Evolutionary conservation across 2,113 vertebrate genomes (phyloP), one percentile per base, ranked within the genome.

Genomic region (Chlorodrepanis virens): DNA sequence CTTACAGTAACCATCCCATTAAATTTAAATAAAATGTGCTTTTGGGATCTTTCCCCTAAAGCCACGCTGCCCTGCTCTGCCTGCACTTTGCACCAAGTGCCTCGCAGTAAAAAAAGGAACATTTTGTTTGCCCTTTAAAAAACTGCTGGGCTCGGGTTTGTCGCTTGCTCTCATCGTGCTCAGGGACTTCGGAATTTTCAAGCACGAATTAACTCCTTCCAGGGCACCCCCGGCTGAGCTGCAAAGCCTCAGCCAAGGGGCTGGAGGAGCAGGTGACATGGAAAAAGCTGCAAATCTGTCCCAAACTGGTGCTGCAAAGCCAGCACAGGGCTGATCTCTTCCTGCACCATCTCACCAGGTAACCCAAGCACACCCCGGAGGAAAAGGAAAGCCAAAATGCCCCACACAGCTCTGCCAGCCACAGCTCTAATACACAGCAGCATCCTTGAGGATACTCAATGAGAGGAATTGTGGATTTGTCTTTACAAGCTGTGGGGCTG

Each of bases 11-110:
- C 96, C 78, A n/a, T 61, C 94, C 96, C 82, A 96, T 97, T 98
- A 98, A 97, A 98, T 93, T 78, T n/a, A 33, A 97, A 97, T 93
- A 77, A 97, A 97, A 93, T 88, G 94, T 63, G 81, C 97, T 96
- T 97, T 96, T 61, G 97, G 96, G 97, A 98, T 93, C 92, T 76
- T 98, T 97, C 91, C 88, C 97, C 94, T 95, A 83, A 95, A 97
- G 96, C 96, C 95, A 82, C 40, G 39, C 89, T 37, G 59, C 93
- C 84, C 92, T 57, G 65, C 67, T 77, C 80, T 68, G 64, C 57
- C 57, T 69, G 78, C 63, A 80, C 85, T 89, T 90, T 84, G 42
- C 78, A 60, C 76, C 60, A 80, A 83, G 87, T 5, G 33, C 89
- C 47, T 81, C 31, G 87, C 90, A 83, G 40, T 95, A 90, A 96